These are phyloP conservation scores for Bombus sibiricus DNA, from an alignment of 1,140 invertebrate species.

Conservation along the genomic window DNA sequence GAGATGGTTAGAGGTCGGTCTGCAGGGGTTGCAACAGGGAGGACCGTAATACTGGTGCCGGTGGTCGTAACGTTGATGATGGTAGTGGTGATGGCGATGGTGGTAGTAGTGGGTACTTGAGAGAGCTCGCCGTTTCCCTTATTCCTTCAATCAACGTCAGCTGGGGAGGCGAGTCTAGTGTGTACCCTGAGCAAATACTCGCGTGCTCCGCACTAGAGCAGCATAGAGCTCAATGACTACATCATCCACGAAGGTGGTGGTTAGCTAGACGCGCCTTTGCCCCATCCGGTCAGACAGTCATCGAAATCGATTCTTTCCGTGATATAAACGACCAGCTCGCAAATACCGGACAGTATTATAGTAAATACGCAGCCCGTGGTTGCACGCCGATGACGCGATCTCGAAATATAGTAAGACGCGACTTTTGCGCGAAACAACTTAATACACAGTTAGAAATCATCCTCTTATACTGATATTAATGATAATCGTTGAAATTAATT, in stretches of 20 bases:
- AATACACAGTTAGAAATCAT: neutral
- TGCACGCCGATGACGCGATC: neutral
- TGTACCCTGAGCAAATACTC: constrained; percentile 82
- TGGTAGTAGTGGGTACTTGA: constrained; percentile 65
- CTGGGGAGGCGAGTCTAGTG: constrained; percentile 81
- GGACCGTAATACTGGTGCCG: constrained; percentile 56
- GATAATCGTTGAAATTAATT: neutral
- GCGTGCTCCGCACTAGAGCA: constrained; percentile 76
- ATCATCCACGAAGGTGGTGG: constrained; percentile 76
- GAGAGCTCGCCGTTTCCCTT: constrained; percentile 80
- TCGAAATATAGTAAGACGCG: neutral
- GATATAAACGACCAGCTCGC: constrained; percentile 48
- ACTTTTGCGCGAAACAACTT: too few species aligned
- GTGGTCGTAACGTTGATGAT: constrained; percentile 46
- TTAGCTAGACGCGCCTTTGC: constrained; percentile 74
- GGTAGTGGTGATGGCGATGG: constrained; percentile 52
- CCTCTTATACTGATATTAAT: too few species aligned
- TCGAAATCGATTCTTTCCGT: constrained; percentile 68
- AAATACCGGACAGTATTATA: constrained; percentile 46
- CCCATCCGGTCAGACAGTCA: constrained; percentile 68
- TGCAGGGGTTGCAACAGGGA: constrained; percentile 66
- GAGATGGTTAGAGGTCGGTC: constrained; percentile 60
- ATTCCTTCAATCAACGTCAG: constrained; percentile 83
- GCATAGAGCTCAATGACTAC: constrained; percentile 81
- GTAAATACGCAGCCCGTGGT: constrained; percentile 24